phyloP scores from a whole-genome alignment of 2,888 invertebrate genomes.

The Rhingia campestris region DNA sequence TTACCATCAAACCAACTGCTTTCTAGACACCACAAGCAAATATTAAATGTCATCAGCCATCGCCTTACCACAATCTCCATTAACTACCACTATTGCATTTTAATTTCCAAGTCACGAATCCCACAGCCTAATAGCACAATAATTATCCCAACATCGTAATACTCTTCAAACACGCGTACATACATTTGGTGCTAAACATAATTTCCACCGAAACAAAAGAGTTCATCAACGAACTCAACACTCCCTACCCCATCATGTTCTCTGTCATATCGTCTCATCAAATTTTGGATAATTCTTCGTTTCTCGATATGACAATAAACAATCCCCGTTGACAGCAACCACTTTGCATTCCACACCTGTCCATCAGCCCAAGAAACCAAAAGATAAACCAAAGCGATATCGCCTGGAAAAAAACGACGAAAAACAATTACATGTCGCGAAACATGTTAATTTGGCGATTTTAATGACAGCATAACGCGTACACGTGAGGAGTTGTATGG shows the following conservation, averaged over 20 bases:
- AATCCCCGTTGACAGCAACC: slow-evolving; percentile 55
- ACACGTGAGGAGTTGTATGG: too few species aligned
- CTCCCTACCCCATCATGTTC: slow-evolving; percentile 20
- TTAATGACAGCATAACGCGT: slow-evolving; percentile 62
- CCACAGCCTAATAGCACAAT: too few species aligned
- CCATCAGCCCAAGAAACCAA: slow-evolving; percentile 31
- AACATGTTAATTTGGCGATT: slow-evolving; percentile 70
- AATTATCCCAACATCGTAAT: too few species aligned
- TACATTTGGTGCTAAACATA: too few species aligned
- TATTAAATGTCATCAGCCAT: too few species aligned
- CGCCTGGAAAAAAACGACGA: slow-evolving; percentile 29
- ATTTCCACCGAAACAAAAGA: slow-evolving; percentile 32
- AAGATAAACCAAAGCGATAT: slow-evolving; percentile 36
- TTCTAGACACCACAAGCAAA: too few species aligned
- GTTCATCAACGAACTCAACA: slow-evolving; percentile 41
- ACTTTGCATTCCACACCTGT: slow-evolving; percentile 72
- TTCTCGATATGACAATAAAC: slow-evolving; percentile 50
- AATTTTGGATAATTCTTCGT: slow-evolving; percentile 42
- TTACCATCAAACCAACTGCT: too few species aligned
- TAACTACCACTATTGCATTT: too few species aligned
- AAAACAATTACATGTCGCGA: slow-evolving; percentile 57
- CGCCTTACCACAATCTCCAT: too few species aligned
- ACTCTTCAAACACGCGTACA: too few species aligned
- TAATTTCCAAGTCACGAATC: too few species aligned
- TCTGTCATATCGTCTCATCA: slow-evolving; percentile 29